phyloP scores from a whole-genome alignment of 2,797 vertebrate genomes.

The Poliocrania exsul region DNA sequence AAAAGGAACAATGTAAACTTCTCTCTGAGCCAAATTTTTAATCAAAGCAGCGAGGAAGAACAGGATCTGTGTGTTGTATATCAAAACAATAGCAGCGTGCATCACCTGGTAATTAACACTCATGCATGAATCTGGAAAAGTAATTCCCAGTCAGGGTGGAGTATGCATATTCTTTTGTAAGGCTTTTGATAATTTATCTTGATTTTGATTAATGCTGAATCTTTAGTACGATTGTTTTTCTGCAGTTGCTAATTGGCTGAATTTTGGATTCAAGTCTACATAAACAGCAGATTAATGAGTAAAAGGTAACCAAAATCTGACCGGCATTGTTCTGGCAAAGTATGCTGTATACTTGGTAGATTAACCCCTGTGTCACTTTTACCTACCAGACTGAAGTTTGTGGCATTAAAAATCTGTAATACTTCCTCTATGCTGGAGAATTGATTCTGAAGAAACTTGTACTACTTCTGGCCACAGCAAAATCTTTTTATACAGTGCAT shows the following conservation, averaged over 20 bases:
- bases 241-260: background rate
- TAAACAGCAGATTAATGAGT: background rate
- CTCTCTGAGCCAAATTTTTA: background rate
- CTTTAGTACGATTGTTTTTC: background rate
- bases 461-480: background rate
- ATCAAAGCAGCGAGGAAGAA: background rate
- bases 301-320: background rate
- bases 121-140: slow-evolving; percentile 6
- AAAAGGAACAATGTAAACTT: background rate
- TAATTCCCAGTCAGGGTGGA: background rate
- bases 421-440: background rate
- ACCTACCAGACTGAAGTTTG: background rate
- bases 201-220: background rate
- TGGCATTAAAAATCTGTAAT: background rate
- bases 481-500: background rate
- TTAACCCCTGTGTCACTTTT: background rate
- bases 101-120: background rate
- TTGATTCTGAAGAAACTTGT: background rate
- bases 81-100: slow-evolving; percentile 16
- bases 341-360: background rate
- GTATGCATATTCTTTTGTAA: background rate
- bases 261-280: background rate
- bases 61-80: background rate
- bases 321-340: background rate
- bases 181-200: background rate